Evolutionary conservation across 2,113 vertebrate genomes (phyloP), one percentile per base, ranked within the genome.

Genomic region (Hypomesus transpacificus): DNA sequence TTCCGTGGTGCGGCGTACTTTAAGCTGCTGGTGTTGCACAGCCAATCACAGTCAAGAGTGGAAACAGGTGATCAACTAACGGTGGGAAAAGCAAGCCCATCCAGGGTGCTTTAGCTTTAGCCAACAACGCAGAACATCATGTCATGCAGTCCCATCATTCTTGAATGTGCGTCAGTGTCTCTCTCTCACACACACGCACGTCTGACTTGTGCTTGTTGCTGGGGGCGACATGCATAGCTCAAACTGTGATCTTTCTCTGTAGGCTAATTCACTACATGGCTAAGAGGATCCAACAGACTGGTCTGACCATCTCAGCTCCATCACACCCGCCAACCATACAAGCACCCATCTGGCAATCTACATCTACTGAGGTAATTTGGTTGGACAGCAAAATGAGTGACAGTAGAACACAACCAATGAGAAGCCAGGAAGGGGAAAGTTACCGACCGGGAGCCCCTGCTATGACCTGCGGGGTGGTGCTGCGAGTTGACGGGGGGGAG

Each of bases 371-470:
- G 31, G 31, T 34, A 78, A 74, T 78, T 76, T 81, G 60, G 82
- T 75, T 39, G 60, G 68, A 78, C 65, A 84, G 74, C 18, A 83
- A 70, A 73, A 76, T 71, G 71, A 87, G 76, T 80, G 77, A 50
- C 77, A 77, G 77, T 81, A 74, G 79, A 83, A 81, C 79, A 83
- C 59, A 90, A 85, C 87, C 85, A 91, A 87, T 88, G 79, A 87
- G 87, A 87, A 85, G 83, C 88, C 89, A 89, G 73, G 80, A 87
- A 78, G 80, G 70, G 87, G 91, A 93, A 94, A 94, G 93, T 94
- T 96, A 98, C 96, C 93, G 96, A 98, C 96, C 96, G 96, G 95
- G 96, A 93, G 84, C 92, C 92, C 91, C 93, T 89, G 93, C 94
- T 96, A 94, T 95, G 95, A 94, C 95, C 95, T 93, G 94, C 88